Evolutionary conservation across 2,888 invertebrate species (phyloP), one percentile per base, ranked within the genome.

Genomic region (Drosophila ustulata): DNA sequence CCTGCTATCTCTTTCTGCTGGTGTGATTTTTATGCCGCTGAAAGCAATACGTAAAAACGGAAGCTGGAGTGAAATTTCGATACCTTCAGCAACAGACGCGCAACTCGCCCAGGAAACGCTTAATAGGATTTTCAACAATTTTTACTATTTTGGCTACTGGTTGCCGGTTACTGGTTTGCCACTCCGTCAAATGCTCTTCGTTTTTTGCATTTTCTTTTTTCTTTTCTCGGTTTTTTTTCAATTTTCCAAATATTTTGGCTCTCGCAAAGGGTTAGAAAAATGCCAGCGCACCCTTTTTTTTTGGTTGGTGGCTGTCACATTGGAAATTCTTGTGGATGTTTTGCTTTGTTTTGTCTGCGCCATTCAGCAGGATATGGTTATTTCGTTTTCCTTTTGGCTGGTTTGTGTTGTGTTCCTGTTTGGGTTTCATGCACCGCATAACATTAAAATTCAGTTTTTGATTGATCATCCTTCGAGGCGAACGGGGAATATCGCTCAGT

Each of bases 401-500:
- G 58, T 6, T 69, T 78, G 75, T 75, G 66, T 71, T 73, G 66
- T 69, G 34, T 34, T 75, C 65, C 66, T 59, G 64, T 66, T 78
- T 37, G 68, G 86, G 80, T 83, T 86, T 86, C 71, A 83, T 86
- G 82, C 82, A 84, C 78, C 76, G 85, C 81, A 88, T 87, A 81
- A 84, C 82, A 87, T 87, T 87, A 88, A 86, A 87, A 87, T 87
- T 87, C 81, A 82, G 77, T 80, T 77, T 84, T 87, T 87, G 87
- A 87, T 87, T 87, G 87, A 87, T 87, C 87, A 72, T 86, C 71
- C 59, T 65, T 61, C 39, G 18, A 62, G 46, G 49, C 13, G 50
- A 63, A 55, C 41, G 53, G 37, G 49, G 53, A 53, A 41, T 72
- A 46, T 67, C 43, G 52, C 30, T 25, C 30, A 26, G 43, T 45